Evolutionary conservation across 2,888 invertebrate genomes (phyloP).

Genomic region (Epinotia bilunana): DNA sequence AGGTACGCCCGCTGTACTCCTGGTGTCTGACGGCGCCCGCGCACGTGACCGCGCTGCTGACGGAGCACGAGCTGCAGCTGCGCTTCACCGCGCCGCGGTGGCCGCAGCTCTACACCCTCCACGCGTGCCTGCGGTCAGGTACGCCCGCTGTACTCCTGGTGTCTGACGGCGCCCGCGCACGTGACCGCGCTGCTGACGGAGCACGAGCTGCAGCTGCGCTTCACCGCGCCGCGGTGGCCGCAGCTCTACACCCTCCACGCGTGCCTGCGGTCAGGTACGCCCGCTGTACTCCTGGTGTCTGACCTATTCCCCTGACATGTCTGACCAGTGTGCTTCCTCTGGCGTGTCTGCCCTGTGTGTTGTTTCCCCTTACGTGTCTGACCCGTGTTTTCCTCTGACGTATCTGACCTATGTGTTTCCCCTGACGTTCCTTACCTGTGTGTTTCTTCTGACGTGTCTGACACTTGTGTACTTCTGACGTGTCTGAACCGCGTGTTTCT

Average conservation of each 20-base stretch:
- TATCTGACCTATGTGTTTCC: no score
- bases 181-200: slow-evolving; percentile 95
- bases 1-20: slow-evolving; percentile 65
- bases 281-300: not conserved
- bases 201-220: slow-evolving; percentile 97
- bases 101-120: slow-evolving; percentile 96
- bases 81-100: slow-evolving; percentile 98
- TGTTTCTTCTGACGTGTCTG: no score
- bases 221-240: slow-evolving; percentile 97
- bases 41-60: slow-evolving; percentile 96
- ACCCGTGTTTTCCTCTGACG: no score
- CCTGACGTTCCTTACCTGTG: no score
- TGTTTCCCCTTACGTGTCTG: no score
- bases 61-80: slow-evolving; percentile 95
- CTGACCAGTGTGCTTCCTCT: no score
- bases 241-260: slow-evolving; percentile 97
- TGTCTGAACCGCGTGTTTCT: no score
- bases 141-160: slow-evolving; percentile 31
- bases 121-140: slow-evolving; percentile 95
- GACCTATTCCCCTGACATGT: slow-evolving; percentile 60
- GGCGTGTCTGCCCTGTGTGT: no score
- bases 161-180: slow-evolving; percentile 91
- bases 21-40: slow-evolving; percentile 88
- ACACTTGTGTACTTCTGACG: no score
- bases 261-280: slow-evolving; percentile 91